These are phyloP conservation scores for Toxotes jaculatrix DNA, from an alignment of 2,113 vertebrate species.

Conservation along the genomic window DNA sequence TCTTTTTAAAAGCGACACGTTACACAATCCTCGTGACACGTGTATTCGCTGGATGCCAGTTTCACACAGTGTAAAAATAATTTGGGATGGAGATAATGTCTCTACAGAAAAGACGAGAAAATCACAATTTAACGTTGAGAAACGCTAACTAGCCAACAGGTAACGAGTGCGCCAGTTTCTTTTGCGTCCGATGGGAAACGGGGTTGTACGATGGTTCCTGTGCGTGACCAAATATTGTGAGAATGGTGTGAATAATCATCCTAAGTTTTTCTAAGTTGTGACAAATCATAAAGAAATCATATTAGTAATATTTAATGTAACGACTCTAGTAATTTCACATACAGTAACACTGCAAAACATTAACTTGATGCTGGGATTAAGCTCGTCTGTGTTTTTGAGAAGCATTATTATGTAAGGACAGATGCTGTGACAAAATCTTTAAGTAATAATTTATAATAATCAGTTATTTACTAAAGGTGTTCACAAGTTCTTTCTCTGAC, in stretches of 20 bases:
- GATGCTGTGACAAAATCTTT: no score
- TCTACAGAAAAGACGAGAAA: fast-evolving
- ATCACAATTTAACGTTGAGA: fast-evolving
- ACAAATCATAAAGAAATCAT: no score
- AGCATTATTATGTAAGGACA: no score
- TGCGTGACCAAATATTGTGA: neutral
- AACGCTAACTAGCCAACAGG: fast-evolving
- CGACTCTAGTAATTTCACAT: no score
- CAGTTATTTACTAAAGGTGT: neutral
- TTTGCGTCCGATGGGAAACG: conserved; percentile 39
- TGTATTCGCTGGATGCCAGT: fast-evolving
- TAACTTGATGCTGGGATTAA: no score
- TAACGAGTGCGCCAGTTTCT: neutral
- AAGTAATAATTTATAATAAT: neutral
- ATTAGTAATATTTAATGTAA: no score
- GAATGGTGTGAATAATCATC: no score
- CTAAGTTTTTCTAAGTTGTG: no score
- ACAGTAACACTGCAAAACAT: no score
- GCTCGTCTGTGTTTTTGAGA: no score
- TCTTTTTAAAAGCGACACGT: neutral
- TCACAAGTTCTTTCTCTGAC: no score
- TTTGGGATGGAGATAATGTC: fast-evolving
- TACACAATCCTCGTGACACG: fast-evolving
- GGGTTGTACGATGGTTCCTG: neutral
- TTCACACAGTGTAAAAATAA: fast-evolving